Evolutionary conservation across 2,113 vertebrate genomes (phyloP).

Genomic region (Chaetops frenatus): DNA sequence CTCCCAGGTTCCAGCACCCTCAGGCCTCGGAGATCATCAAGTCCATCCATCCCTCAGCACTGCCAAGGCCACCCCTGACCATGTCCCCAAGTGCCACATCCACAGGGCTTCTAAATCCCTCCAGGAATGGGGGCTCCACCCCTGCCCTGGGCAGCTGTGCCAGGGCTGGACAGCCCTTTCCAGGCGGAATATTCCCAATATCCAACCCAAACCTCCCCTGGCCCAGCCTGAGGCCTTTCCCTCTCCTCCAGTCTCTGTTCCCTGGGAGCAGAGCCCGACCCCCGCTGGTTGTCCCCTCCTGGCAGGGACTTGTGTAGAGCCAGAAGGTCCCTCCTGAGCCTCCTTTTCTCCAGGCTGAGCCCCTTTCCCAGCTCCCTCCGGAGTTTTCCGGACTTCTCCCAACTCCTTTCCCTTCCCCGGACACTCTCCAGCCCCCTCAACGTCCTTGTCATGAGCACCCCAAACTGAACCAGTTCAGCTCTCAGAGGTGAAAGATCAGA

Average conservation of each 20-base stretch:
- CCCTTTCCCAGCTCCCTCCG: neutral
- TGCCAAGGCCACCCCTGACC: neutral
- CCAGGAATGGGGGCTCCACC: fast-evolving
- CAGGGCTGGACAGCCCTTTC: neutral
- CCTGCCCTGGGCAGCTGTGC: neutral
- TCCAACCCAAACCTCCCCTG: fast-evolving
- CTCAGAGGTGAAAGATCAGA: neutral
- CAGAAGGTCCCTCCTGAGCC: neutral
- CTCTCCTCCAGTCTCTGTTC: neutral
- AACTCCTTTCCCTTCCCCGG: neutral
- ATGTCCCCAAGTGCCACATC: neutral
- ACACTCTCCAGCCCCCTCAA: fast-evolving
- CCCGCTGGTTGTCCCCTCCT: neutral
- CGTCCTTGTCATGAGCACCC: fast-evolving
- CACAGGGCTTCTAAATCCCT: neutral
- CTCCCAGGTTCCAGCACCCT: neutral
- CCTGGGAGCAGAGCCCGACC: fast-evolving
- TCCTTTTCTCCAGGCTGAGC: neutral
- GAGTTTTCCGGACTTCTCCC: neutral
- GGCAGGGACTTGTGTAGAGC: neutral
- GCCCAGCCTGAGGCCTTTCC: neutral
- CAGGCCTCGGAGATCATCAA: fast-evolving
- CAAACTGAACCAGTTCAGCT: fast-evolving
- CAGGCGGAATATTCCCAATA: fast-evolving
- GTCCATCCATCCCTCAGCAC: neutral